These are phyloP conservation scores for Conus ventricosus DNA, from an alignment of 1,140 invertebrate species.

Conservation along the genomic window DNA sequence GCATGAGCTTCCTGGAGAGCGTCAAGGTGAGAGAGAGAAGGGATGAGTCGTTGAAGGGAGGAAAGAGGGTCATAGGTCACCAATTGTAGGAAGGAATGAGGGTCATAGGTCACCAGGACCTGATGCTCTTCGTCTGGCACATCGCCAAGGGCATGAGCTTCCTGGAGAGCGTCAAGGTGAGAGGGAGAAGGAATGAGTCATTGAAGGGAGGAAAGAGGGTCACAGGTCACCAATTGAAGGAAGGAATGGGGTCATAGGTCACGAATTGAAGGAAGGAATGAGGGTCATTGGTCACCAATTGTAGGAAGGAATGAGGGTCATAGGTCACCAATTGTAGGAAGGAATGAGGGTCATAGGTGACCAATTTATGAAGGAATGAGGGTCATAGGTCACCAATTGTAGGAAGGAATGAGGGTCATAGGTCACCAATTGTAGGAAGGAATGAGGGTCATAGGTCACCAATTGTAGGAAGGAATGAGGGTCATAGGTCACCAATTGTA, in stretches of 20 bases:
- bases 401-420: neutral
- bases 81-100: neutral
- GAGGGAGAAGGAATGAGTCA: neutral
- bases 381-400: too few relatives aligned
- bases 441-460: neutral
- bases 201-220: neutral
- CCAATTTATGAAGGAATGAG: too few relatives aligned
- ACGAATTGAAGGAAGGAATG: too few relatives aligned
- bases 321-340: conserved; percentile 77
- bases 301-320: too few relatives aligned
- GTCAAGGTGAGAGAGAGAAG: conserved; percentile 81
- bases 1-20: conserved; percentile 87
- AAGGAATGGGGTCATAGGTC: too few relatives aligned
- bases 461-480: too few relatives aligned
- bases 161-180: conserved; percentile 86
- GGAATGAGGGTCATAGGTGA: too few relatives aligned
- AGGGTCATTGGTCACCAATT: too few relatives aligned
- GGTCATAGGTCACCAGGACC: conserved; percentile 76
- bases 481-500: too few relatives aligned
- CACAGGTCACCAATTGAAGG: neutral
- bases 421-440: neutral
- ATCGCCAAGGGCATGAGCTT: conserved; percentile 90
- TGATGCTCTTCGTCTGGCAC: conserved; percentile 89
- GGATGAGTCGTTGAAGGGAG: neutral
- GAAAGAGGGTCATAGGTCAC: neutral